Conservation (phyloP, 2,113 vertebrate genomes). For the Proterorhinus semilunaris region DNA sequence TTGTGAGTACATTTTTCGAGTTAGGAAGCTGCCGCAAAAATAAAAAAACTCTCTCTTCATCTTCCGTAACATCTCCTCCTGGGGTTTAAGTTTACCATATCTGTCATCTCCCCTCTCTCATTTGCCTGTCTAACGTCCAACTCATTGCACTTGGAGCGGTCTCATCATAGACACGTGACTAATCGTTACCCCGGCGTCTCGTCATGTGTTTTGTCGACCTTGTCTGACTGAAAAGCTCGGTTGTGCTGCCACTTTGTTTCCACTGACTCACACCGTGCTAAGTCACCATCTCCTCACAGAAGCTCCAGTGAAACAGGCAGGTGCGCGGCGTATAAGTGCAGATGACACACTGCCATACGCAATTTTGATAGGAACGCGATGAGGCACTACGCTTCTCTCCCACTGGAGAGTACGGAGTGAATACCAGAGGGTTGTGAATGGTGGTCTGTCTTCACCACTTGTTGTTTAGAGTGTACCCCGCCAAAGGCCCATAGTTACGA, state of each 20-base stretch:
- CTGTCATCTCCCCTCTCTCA: not conserved
- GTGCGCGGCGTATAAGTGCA: not conserved
- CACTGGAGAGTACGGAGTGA: not conserved
- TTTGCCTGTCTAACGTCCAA: not conserved
- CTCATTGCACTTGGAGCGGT: not conserved
- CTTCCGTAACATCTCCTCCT: too few species aligned
- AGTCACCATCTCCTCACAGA: constrained; percentile 1
- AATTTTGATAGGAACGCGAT: too few species aligned
- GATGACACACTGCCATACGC: not conserved
- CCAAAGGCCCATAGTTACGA: not conserved
- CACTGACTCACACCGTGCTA: not conserved
- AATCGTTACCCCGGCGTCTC: not conserved
- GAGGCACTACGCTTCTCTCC: too few species aligned
- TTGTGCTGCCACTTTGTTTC: constrained; percentile 5
- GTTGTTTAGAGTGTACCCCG: not conserved
- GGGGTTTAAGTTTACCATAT: too few species aligned
- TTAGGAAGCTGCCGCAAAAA: too few species aligned
- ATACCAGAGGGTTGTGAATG: not conserved
- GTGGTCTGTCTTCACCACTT: not conserved
- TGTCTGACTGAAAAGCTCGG: not conserved
- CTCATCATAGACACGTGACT: not conserved
- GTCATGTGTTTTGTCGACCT: not conserved
- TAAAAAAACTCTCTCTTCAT: too few species aligned
- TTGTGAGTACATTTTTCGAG: too few species aligned
- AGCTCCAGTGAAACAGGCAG: not conserved